Base-by-base conservation (phyloP, 2,113 vertebrate species). In the Catharus fuscescens region DNA sequence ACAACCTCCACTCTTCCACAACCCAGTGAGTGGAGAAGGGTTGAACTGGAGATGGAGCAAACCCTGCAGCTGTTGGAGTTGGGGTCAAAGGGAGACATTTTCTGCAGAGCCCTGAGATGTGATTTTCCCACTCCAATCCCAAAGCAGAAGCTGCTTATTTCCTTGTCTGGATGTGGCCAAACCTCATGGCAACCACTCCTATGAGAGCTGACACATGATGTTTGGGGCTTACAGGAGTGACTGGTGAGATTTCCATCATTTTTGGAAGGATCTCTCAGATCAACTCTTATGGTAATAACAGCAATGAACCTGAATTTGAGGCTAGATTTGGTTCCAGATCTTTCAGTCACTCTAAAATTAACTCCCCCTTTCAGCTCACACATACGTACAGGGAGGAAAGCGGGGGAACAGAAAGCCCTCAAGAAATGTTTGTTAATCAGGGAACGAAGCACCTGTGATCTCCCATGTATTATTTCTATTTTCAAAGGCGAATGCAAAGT, bases 401-500 rank as follows among this genome's bases (percentile, higher is more conserved):
- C 2, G 1, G 57, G 88, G 72, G 66, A 92, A 40, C 71, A 84
- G 24, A 94, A 90, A 86, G 69, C 64, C 50, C 54, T 78, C 52
- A 29, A 29, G 76, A 83, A 85, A 59, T 80, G 93, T 90, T 92
- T 76, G 84, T 65, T 96, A 52, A 90, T 84, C 92, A 72, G 88
- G 61, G 38, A 88, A 81, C 14, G 67, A 71, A 83, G 91, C 95
- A 97, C 95, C 92, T 93, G 57, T 86, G 97, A 95, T 96, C 92
- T 84, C 76, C 81, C 88, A 93, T n/a, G 24, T 59, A 92, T 96
- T 84, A 88, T 91, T 97, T 96, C 96, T 83, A 80, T 81, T 80
- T 95, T 84, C 94, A 96, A 91, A 59, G 44, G 87, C 3, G 26
- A 95, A 96, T 90, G 95, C 94, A 93, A 96, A 96, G 93, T 96